phyloP scores from a whole-genome alignment of 2,888 invertebrate genomes.

The Agrochola macilenta region DNA sequence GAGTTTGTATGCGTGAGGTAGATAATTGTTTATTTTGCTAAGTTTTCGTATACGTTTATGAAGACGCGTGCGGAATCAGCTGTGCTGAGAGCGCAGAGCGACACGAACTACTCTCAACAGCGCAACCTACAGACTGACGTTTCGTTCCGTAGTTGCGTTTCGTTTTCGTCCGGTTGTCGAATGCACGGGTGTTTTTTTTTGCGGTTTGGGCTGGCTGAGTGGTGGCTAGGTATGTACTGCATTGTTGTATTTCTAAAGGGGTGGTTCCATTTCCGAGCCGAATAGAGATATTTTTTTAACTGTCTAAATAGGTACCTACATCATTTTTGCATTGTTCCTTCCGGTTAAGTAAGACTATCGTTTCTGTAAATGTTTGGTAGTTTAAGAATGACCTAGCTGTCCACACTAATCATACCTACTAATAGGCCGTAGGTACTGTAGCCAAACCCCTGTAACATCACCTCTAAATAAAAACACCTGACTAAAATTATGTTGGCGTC shows the following conservation, averaged over 20 bases:
- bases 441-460: neutral
- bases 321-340: neutral
- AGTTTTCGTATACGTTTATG: constrained; percentile 69
- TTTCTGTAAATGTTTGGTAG: neutral
- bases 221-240: constrained; percentile 58
- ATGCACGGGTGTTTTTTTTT: constrained; percentile 67
- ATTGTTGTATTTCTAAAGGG: constrained; percentile 70
- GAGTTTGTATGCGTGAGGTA: constrained; percentile 69
- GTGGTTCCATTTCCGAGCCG: constrained; percentile 61
- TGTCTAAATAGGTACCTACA: neutral
- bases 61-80: constrained; percentile 84
- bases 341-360: neutral
- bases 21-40: constrained; percentile 67
- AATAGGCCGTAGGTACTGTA: neutral
- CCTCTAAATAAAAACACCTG: neutral
- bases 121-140: constrained; percentile 83
- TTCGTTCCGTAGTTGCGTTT: constrained; percentile 66
- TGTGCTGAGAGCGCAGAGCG: constrained; percentile 70
- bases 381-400: neutral
- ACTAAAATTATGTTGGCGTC: neutral
- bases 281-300: constrained; percentile 9
- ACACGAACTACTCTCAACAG: constrained; percentile 74
- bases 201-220: constrained; percentile 57
- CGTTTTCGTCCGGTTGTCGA: constrained; percentile 71
- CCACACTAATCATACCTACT: neutral